Conservation (phyloP, 2,113 vertebrate genomes). For the Lycocorax pyrrhopterus region DNA sequence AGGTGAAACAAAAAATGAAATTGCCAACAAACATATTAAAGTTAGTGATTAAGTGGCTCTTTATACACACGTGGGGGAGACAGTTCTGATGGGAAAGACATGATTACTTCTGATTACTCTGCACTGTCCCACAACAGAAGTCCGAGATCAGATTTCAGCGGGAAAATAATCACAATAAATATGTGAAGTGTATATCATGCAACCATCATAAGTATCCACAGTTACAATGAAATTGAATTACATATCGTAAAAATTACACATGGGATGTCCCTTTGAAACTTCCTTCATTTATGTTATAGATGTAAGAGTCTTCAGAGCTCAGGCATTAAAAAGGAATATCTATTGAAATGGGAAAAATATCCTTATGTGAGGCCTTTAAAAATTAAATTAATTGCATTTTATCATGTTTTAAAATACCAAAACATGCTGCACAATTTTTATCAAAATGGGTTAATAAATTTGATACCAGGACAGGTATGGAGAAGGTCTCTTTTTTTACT, state of each 20-base stretch:
- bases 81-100: constrained; percentile 8
- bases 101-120: constrained; percentile 33
- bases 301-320: neutral
- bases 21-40: constrained; percentile 51
- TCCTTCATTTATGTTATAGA: neutral
- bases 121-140: neutral
- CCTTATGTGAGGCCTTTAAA: neutral
- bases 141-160: constrained; percentile 12
- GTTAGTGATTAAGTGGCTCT: constrained; percentile 35
- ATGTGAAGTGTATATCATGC: neutral
- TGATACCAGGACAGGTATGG: neutral
- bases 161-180: neutral
- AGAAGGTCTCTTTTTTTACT: neutral
- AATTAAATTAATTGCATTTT: neutral
- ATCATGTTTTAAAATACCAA: neutral
- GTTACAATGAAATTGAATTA: neutral
- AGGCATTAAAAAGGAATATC: neutral
- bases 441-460: neutral
- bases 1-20: constrained; percentile 57
- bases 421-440: neutral
- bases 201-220: neutral
- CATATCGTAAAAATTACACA: constrained; percentile 7
- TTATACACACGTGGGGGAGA: constrained; percentile 12
- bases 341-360: neutral
- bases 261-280: neutral